Conservation (phyloP, 2,113 vertebrate species). For the Dinomys branickii region DNA sequence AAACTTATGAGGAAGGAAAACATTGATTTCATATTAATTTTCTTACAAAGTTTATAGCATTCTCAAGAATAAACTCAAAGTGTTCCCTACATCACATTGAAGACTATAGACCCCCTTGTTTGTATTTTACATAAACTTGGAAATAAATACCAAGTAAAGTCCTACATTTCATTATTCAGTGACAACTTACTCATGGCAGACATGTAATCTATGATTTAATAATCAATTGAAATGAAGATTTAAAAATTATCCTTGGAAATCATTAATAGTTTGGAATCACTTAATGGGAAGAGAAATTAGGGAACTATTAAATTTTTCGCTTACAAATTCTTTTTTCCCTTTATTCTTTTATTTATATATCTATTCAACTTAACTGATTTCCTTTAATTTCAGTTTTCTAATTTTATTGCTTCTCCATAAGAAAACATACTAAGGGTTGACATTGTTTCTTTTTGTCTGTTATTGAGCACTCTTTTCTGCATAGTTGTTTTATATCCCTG, state of each 20-base stretch:
- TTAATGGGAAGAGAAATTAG: slow-evolving; percentile 12
- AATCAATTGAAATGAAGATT: slow-evolving; percentile 22
- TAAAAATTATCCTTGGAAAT: neutral
- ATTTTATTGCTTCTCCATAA: neutral
- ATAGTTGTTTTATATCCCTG: neutral
- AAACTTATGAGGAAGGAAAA: slow-evolving; percentile 50
- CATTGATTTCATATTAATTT: slow-evolving; percentile 58
- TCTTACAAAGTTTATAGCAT: slow-evolving; percentile 32
- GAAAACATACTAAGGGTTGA: neutral
- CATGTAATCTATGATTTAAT: neutral
- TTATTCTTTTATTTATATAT: neutral
- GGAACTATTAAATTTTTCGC: slow-evolving; percentile 7
- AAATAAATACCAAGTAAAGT: slow-evolving; percentile 13
- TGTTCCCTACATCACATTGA: neutral
- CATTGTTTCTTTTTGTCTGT: neutral
- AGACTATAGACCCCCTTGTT: neutral
- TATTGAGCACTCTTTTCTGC: neutral
- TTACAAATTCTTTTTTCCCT: neutral
- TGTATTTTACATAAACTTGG: neutral
- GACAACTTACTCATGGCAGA: neutral
- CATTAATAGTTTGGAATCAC: neutral
- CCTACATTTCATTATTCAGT: slow-evolving; percentile 7
- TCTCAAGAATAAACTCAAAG: neutral
- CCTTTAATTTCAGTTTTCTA: slow-evolving; percentile 2
- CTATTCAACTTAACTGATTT: neutral